These are phyloP conservation scores for Ethmia dodecea DNA, from an alignment of 2,888 invertebrate genomes.

Conservation along the genomic window DNA sequence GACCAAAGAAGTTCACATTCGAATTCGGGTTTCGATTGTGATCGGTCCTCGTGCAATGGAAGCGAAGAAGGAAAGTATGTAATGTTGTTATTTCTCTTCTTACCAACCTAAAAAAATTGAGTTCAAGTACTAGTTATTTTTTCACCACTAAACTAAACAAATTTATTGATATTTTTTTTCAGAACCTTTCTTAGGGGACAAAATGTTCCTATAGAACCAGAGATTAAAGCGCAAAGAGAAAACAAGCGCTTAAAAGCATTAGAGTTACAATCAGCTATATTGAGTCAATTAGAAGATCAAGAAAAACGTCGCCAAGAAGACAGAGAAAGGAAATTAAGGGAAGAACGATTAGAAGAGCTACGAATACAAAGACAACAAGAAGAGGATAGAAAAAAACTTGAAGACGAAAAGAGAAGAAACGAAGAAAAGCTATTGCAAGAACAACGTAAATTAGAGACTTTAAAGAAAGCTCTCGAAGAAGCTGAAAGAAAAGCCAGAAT, in stretches of 20 bases:
- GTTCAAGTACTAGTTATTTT: no score
- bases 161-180: slow-evolving; percentile 26
- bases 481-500: slow-evolving; percentile 85
- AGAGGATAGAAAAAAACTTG: slow-evolving; percentile 81
- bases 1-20: slow-evolving; percentile 74
- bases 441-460: slow-evolving; percentile 83
- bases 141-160: no score
- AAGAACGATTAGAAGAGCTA: slow-evolving; percentile 89
- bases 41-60: slow-evolving; percentile 63
- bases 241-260: slow-evolving; percentile 88
- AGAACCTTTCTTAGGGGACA: slow-evolving; percentile 89
- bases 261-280: slow-evolving; percentile 91
- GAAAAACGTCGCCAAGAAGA: slow-evolving; percentile 87
- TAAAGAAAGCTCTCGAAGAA: slow-evolving; percentile 87
- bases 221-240: slow-evolving; percentile 88
- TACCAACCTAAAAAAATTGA: no score
- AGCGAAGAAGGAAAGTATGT: slow-evolving; percentile 67
- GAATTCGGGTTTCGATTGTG: slow-evolving; percentile 63
- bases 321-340: slow-evolving; percentile 82
- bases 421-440: slow-evolving; percentile 85
- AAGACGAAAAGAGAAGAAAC: slow-evolving; percentile 82
- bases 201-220: slow-evolving; percentile 89
- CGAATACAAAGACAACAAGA: slow-evolving; percentile 86
- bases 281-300: slow-evolving; percentile 90
- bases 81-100: no score